These are phyloP conservation scores for Drosophila tristis DNA, from an alignment of 1,140 invertebrate species.

Conservation along the genomic window DNA sequence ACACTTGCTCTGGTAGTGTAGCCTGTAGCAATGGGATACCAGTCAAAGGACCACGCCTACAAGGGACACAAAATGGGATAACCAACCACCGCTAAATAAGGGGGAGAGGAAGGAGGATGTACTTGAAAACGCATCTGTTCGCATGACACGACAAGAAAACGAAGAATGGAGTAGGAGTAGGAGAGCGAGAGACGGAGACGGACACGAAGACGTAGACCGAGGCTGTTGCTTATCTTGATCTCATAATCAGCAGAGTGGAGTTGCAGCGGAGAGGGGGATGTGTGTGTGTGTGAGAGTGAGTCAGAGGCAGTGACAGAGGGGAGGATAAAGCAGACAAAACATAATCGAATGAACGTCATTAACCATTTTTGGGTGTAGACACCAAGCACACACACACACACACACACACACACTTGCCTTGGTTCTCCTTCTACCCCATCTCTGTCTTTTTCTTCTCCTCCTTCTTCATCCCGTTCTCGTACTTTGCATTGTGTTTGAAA, in stretches of 20 bases:
- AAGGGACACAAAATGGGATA: conserved; percentile 38
- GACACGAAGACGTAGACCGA: conserved; percentile 14
- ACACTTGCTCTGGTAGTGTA: conserved; percentile 11
- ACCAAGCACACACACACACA: background rate
- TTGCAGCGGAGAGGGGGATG: background rate
- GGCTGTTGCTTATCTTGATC: conserved; percentile 66
- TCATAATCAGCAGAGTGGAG: conserved; percentile 55
- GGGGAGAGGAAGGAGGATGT: conserved; percentile 32
- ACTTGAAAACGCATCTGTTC: conserved; percentile 65
- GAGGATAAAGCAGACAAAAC: background rate
- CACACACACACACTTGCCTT: background rate
- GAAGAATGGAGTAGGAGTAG: background rate
- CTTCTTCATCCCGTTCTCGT: background rate
- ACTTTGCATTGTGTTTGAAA: conserved; percentile 35
- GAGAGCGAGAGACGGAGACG: conserved; percentile 21
- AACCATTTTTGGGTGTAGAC: conserved; percentile 25
- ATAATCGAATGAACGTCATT: conserved; percentile 31
- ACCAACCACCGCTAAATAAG: conserved; percentile 35
- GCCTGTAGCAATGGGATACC: too few species aligned
- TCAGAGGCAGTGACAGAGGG: background rate
- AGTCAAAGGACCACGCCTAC: conserved; percentile 21
- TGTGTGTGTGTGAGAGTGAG: conserved; percentile 1
- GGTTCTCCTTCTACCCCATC: conserved; percentile 1
- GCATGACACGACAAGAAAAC: too few species aligned
- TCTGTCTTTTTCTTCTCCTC: too few species aligned